Evolutionary conservation across 2,797 vertebrate species (phyloP).

Genomic region (Sardinella longiceps): DNA sequence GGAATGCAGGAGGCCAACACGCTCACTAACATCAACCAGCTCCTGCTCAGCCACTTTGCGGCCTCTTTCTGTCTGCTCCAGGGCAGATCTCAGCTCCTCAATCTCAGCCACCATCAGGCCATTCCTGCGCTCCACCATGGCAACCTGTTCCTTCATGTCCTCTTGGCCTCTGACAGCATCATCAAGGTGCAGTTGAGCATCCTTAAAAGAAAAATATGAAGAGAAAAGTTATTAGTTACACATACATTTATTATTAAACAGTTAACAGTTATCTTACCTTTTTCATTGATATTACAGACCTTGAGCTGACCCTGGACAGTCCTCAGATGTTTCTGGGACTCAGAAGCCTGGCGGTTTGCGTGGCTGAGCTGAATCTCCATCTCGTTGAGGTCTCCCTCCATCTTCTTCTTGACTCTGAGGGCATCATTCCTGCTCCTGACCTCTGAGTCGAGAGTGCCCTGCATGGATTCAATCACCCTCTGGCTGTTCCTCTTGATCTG

Average conservation of each 20-base stretch:
- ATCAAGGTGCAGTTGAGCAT: constrained; percentile 84
- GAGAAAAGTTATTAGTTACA: neutral
- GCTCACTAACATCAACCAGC: constrained; percentile 79
- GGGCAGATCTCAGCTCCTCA: constrained; percentile 80
- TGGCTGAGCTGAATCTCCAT: constrained; percentile 88
- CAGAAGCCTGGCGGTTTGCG: constrained; percentile 80
- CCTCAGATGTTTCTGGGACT: constrained; percentile 86
- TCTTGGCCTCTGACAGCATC: constrained; percentile 81
- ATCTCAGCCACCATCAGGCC: constrained; percentile 83
- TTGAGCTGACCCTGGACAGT: constrained; percentile 83
- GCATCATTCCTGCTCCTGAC: constrained; percentile 87
- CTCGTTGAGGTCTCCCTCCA: constrained; percentile 85
- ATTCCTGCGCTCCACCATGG: constrained; percentile 82
- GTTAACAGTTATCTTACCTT: too few species aligned
- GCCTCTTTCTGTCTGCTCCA: constrained; percentile 85
- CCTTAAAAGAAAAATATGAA: constrained; percentile 43
- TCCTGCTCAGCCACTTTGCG: constrained; percentile 85
- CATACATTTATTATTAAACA: constrained; percentile 56
- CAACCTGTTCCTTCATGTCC: constrained; percentile 87
- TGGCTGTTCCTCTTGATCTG: constrained; percentile 87
- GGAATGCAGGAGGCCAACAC: constrained; percentile 80
- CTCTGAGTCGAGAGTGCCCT: constrained; percentile 82
- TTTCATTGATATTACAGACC: constrained; percentile 66
- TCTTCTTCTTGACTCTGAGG: constrained; percentile 88
- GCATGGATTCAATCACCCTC: constrained; percentile 79